phyloP scores from a whole-genome alignment of 2,113 vertebrate genomes.

The Malaclemys terrapin region DNA sequence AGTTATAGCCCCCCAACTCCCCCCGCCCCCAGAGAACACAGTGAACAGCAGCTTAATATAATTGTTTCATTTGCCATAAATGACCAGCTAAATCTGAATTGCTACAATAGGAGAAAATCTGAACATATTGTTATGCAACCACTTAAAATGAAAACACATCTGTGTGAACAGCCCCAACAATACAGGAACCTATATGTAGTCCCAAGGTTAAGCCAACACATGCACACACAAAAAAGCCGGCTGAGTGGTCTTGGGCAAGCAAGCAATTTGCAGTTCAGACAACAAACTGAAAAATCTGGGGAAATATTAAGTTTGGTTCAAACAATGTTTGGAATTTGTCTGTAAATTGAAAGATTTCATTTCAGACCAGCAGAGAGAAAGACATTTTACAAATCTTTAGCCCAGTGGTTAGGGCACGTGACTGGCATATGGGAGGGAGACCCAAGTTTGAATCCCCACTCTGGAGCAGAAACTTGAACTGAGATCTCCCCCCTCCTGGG shows the following conservation, averaged over 20 bases:
- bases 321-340: neutral
- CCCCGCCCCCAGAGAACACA: neutral
- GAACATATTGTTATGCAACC: neutral
- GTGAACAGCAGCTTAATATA: neutral
- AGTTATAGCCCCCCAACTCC: neutral
- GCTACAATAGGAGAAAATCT: neutral
- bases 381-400: neutral
- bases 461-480: neutral
- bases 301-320: neutral
- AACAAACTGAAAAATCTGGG: neutral
- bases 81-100: neutral
- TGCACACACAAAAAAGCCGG: neutral
- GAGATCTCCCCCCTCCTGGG: no score
- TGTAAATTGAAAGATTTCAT: neutral
- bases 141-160: neutral
- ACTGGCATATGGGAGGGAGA: neutral
- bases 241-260: neutral
- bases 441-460: neutral
- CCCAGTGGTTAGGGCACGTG: neutral
- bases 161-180: neutral
- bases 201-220: neutral
- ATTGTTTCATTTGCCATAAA: neutral
- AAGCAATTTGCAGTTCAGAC: neutral
- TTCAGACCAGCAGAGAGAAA: neutral
- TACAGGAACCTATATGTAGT: neutral